These are phyloP conservation scores for Yponomeuta sedellus DNA, from an alignment of 2,888 invertebrate species.

Conservation along the genomic window DNA sequence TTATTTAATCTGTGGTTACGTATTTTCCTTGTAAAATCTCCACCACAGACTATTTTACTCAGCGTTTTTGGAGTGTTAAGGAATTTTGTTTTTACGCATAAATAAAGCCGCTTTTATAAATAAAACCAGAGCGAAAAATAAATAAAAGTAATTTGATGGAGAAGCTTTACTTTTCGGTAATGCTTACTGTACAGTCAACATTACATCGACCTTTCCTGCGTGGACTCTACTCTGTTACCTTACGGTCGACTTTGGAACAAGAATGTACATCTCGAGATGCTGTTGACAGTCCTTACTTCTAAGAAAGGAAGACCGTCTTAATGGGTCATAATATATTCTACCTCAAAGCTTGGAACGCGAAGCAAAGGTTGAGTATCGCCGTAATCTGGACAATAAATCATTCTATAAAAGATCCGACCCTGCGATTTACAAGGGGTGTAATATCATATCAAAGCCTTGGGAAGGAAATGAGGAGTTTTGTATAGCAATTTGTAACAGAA, in stretches of 20 bases:
- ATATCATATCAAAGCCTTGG: neutral
- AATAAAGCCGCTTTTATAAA: too few relatives aligned
- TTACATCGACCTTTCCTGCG: too few relatives aligned
- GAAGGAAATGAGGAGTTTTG: neutral
- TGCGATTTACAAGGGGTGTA: neutral
- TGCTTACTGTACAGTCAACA: too few relatives aligned
- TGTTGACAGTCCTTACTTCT: neutral
- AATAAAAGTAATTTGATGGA: too few relatives aligned
- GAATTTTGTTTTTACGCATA: too few relatives aligned
- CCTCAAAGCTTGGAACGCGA: neutral
- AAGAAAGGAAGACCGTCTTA: neutral
- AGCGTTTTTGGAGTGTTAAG: too few relatives aligned
- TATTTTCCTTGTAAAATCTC: too few relatives aligned
- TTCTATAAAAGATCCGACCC: conserved; percentile 1
- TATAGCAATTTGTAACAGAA: neutral
- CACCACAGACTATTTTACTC: too few relatives aligned
- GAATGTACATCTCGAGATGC: neutral
- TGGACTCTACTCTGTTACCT: too few relatives aligned
- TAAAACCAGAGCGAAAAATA: too few relatives aligned
- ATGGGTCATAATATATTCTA: conserved; percentile 1
- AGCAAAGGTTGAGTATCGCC: neutral
- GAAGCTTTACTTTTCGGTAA: too few relatives aligned
- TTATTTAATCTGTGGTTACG: too few relatives aligned
- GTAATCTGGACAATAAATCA: neutral
- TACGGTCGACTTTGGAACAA: neutral